Evolutionary conservation across 2,113 vertebrate species (phyloP), one percentile per base, ranked within the genome.

Genomic region (Callospermophilus lateralis): DNA sequence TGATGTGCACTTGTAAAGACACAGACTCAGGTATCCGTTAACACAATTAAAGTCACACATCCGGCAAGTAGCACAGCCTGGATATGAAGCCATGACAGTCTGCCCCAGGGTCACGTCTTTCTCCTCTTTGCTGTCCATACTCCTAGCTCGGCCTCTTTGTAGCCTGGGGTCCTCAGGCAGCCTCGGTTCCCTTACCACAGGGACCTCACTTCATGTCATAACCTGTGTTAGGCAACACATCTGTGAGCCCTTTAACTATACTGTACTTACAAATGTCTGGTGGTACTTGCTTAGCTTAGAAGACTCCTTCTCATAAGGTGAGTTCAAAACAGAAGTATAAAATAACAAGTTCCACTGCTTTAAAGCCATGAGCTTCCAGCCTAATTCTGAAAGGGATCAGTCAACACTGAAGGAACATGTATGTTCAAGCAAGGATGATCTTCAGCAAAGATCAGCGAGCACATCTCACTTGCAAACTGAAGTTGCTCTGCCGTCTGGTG

Each of bases 301-400:
- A 84, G 83, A 88, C 45, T 72, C 68, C 58, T 93, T 20, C 70
- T 84, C 55, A 26, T n/a, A 58, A 87, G 34, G 72, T 90, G 89
- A 87, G 76, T 39, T 45, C 61, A 72, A 90, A 65, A 84, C 42
- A 39, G 34, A 93, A 93, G 76, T 4, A 42, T 4, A 72, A 51
- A 53, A 39, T 58, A 39, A 72, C 68, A 67, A 80, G 58, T 39
- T 90, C 53, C 63, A 86, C 85, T 90, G 81, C 77, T 87, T 78
- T 58, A 58, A 87, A 88, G 77, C 70, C 45, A 58, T 16, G 42
- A 85, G n/a, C 58, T 93, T 22, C 74, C 51, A 83, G 86, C 34
- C 76, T 72, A 87, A 87, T 93, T 90, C 53, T 65, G 80, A 77
- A 78, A 96, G 76, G 89, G 93, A 55, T 42, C 45, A 80, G 72